Conservation (phyloP, 1,140 invertebrate genomes). For the Rhyzopertha dominica region DNA sequence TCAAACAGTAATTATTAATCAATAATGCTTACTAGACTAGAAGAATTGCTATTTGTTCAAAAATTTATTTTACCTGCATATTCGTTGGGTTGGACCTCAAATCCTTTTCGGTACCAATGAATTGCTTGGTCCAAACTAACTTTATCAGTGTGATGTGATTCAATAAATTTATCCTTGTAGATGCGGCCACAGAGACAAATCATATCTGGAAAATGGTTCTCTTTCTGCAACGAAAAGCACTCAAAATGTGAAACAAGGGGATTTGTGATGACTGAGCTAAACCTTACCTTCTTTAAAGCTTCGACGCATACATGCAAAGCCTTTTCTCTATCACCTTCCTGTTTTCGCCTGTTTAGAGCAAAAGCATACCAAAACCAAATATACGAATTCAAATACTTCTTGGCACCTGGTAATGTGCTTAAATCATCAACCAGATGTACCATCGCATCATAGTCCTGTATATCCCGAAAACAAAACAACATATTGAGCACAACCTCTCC, state of each 20-base stretch:
- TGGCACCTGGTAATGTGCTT: conserved; percentile 85
- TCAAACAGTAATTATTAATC: no score
- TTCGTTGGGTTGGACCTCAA: conserved; percentile 96
- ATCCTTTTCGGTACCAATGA: conserved; percentile 97
- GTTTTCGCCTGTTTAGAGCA: conserved; percentile 92
- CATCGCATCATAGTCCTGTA: conserved; percentile 98
- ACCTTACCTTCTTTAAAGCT: conserved; percentile 67
- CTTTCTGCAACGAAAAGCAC: conserved; percentile 54
- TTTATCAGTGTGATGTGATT: conserved; percentile 85
- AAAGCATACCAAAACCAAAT: conserved; percentile 95
- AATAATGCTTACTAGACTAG: no score
- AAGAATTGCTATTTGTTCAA: conserved; percentile 3
- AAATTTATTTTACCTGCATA: conserved; percentile 66
- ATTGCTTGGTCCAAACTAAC: conserved; percentile 90
- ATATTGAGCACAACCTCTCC: conserved; percentile 92
- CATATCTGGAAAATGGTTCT: conserved; percentile 94
- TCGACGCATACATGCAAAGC: conserved; percentile 88
- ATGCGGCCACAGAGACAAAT: conserved; percentile 97
- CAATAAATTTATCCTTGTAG: conserved; percentile 98
- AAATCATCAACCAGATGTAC: conserved; percentile 95
- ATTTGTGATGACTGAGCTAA: no score
- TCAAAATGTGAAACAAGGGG: neutral
- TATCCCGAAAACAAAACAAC: conserved; percentile 85
- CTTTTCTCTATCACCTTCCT: conserved; percentile 89
- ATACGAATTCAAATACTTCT: conserved; percentile 83